These are phyloP conservation scores for Achlya flavicornis DNA, from an alignment of 2,888 invertebrate species.

Conservation along the genomic window DNA sequence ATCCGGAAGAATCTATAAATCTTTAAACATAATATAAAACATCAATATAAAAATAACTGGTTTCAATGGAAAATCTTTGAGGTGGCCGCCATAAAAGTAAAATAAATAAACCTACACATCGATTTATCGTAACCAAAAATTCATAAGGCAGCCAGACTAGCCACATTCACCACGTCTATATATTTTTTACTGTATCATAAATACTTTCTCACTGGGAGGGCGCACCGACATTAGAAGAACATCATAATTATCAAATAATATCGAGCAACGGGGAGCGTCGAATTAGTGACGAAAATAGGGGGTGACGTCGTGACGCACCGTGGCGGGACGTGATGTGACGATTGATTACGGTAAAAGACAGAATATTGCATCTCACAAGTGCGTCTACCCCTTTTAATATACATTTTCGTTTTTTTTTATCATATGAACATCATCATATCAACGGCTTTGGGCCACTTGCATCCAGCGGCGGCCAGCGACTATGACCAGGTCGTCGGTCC, in stretches of 20 bases:
- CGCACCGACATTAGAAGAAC: conserved; percentile 23
- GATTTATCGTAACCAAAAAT: conserved; percentile 11
- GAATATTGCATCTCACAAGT: background rate
- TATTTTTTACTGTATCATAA: conserved; percentile 20
- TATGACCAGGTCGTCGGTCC: too few relatives aligned
- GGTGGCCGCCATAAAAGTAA: background rate
- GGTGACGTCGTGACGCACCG: conserved; percentile 19
- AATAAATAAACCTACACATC: conserved; percentile 14
- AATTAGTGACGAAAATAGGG: conserved; percentile 29
- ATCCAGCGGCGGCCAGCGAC: too few relatives aligned
- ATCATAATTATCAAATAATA: conserved; percentile 30
- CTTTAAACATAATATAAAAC: background rate
- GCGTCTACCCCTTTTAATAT: background rate
- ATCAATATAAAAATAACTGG: too few relatives aligned
- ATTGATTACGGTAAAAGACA: background rate
- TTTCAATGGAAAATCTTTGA: too few relatives aligned
- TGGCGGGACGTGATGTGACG: conserved; percentile 13
- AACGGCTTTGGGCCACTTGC: too few relatives aligned
- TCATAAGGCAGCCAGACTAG: conserved; percentile 14
- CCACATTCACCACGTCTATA: too few relatives aligned
- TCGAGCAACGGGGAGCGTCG: conserved; percentile 23
- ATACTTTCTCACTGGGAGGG: conserved; percentile 31
- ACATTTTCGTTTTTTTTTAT: too few relatives aligned
- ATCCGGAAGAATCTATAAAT: background rate
- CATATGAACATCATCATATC: too few relatives aligned